Evolutionary conservation across 2,797 vertebrate species (phyloP).

Genomic region (Enteromius argenteus): DNA sequence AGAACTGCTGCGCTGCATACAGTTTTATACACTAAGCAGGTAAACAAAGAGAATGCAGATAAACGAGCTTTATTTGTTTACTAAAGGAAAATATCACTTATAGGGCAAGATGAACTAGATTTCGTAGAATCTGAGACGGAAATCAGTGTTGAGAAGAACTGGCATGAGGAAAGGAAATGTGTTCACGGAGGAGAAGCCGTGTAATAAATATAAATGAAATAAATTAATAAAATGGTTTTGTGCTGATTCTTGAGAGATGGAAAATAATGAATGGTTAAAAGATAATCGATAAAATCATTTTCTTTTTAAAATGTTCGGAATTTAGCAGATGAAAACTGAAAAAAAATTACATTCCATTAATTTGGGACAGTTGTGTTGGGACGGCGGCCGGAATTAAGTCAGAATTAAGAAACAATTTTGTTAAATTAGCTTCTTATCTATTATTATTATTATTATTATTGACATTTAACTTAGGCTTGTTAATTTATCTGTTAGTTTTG

Average conservation of each 20-base stretch:
- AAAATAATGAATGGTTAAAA: background rate
- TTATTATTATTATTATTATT: background rate
- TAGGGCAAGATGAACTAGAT: background rate
- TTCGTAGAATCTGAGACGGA: background rate
- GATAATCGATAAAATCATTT: background rate
- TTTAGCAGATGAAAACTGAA: background rate
- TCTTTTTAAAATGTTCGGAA: background rate
- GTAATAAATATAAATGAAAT: background rate
- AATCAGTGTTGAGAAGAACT: background rate
- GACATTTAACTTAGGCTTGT: background rate
- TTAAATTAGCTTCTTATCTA: background rate
- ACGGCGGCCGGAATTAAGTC: background rate
- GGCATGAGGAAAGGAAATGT: background rate
- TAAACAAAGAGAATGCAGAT: background rate
- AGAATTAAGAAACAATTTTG: background rate
- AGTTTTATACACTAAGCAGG: background rate
- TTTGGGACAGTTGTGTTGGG: background rate
- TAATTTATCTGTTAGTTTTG: background rate
- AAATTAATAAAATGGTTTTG: background rate
- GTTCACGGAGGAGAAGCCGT: background rate
- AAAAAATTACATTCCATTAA: background rate
- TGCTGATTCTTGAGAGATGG: background rate
- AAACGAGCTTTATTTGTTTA: background rate
- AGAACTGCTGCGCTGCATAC: conserved; percentile 2
- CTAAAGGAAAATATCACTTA: background rate